These are phyloP conservation scores for Ceratotherium simum DNA, from an alignment of 2,113 vertebrate genomes.

Conservation along the genomic window DNA sequence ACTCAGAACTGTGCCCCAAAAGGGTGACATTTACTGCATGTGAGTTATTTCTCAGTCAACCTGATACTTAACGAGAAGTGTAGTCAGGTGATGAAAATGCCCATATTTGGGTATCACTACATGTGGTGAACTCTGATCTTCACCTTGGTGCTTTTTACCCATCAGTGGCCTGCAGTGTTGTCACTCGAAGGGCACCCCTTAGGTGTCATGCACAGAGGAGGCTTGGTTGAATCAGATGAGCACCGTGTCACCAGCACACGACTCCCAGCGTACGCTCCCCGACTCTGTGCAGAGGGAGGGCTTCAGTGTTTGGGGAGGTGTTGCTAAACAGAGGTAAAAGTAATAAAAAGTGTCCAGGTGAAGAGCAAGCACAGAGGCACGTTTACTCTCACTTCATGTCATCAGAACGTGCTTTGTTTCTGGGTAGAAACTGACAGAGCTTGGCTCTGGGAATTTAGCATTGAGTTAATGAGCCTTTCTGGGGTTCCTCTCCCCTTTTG, in stretches of 20 bases:
- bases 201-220: neutral
- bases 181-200: neutral
- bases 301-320: neutral
- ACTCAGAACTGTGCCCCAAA: neutral
- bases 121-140: accelerated
- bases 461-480: accelerated
- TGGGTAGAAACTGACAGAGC: neutral
- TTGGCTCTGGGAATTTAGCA: accelerated
- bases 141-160: no score
- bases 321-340: neutral
- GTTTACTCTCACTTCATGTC: accelerated
- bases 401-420: neutral
- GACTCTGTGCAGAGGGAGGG: no score
- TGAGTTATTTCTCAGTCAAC: neutral
- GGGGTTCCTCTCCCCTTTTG: neutral
- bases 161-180: neutral
- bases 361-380: neutral
- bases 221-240: neutral
- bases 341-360: neutral
- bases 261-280: no score
- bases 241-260: neutral
- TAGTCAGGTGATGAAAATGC: no score
- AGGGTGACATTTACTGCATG: no score
- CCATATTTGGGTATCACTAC: accelerated
- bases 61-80: neutral